phyloP scores from a whole-genome alignment of 2,888 invertebrate species.

The Pardosa pseudoannulata region DNA sequence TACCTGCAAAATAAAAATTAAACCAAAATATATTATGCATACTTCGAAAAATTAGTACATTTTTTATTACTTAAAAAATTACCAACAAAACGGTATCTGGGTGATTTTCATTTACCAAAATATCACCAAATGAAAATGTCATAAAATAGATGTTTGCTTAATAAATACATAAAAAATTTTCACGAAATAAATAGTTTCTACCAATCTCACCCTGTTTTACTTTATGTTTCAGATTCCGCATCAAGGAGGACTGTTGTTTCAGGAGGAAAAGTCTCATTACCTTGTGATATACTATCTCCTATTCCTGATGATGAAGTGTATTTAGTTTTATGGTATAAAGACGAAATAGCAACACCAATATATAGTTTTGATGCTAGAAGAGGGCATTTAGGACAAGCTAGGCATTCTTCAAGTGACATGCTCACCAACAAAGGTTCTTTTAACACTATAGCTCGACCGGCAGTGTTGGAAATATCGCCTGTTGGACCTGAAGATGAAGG shows the following conservation, averaged over 20 bases:
- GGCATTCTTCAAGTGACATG: conserved; percentile 84
- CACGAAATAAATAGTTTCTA: no score
- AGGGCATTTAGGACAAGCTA: conserved; percentile 64
- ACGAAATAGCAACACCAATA: conserved; percentile 70
- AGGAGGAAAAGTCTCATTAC: conserved; percentile 68
- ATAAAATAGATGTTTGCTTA: no score
- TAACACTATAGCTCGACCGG: conserved; percentile 82
- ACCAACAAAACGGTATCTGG: no score
- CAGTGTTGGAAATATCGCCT: conserved; percentile 62
- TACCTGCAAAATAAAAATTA: no score
- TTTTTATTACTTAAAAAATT: no score
- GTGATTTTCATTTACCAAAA: no score
- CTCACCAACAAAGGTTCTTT: conserved; percentile 92
- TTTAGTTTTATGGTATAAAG: conserved; percentile 72
- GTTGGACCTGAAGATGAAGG: conserved; percentile 92
- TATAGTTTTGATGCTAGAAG: conserved; percentile 71
- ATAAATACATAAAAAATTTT: no score
- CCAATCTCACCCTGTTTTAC: no score
- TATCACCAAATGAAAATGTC: no score
- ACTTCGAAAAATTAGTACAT: no score
- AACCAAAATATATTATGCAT: no score
- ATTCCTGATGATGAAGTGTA: conserved; percentile 67
- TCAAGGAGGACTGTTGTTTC: conserved; percentile 57
- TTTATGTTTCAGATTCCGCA: conserved; percentile 49
- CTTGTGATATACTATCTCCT: conserved; percentile 70